These are phyloP conservation scores for Coendou prehensilis DNA, from an alignment of 2,797 vertebrate species.

Conservation along the genomic window DNA sequence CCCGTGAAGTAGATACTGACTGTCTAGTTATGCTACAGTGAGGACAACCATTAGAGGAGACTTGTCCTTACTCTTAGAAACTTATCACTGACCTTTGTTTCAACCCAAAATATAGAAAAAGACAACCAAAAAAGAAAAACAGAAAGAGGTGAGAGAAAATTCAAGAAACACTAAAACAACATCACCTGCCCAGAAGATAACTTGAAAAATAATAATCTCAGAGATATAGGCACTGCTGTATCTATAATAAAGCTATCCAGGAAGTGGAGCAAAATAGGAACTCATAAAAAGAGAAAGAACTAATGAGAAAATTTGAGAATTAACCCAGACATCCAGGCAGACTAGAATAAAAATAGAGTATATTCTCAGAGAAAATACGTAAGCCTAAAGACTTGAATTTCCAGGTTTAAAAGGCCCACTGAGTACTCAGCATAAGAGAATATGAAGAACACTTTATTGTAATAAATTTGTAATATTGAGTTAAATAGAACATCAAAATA, in stretches of 20 bases:
- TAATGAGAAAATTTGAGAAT: conserved; percentile 35
- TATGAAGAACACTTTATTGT: not conserved
- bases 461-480: conserved; percentile 9
- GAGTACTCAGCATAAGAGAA: not conserved
- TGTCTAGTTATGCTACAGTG: not conserved
- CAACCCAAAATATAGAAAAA: conserved; percentile 10
- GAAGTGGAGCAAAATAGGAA: conserved; percentile 6
- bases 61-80: not conserved
- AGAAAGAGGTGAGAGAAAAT: not conserved
- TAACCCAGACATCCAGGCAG: not conserved
- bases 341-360: conserved; percentile 35
- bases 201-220: not conserved
- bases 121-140: not conserved
- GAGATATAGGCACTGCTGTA: not conserved
- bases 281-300: conserved; percentile 7
- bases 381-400: conserved; percentile 17
- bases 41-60: not conserved
- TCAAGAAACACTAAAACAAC: not conserved
- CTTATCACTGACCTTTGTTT: not conserved
- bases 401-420: not conserved
- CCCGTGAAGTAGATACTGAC: not conserved
- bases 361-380: conserved; percentile 44
- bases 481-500: conserved; percentile 4
- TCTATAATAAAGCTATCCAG: not conserved
- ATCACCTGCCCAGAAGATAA: not conserved